A percentile compares a stretch with the other conserved stretches of the same genome.
Conservation (phyloP, 1,140 invertebrate genomes). For the Alviniconcha marisindica region DNA sequence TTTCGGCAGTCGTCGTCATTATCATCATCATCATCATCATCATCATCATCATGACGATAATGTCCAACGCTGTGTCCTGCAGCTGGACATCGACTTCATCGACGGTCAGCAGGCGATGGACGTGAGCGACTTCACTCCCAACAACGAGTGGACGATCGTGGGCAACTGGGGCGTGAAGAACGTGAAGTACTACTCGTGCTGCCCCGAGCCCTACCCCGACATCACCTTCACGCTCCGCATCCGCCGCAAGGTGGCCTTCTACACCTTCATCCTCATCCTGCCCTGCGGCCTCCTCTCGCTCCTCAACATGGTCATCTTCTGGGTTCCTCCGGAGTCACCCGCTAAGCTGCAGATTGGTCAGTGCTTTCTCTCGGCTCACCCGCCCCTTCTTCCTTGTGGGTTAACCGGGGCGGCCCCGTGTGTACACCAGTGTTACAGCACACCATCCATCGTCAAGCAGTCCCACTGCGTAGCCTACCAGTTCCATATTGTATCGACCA, state of each 20-base stretch:
- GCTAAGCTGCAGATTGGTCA: constrained; percentile 76
- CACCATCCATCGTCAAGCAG: background rate
- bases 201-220: constrained; percentile 74
- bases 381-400: background rate
- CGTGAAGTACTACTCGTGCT: constrained; percentile 73
- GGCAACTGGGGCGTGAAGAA: constrained; percentile 61
- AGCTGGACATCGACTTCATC: constrained; percentile 71
- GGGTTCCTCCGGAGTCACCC: constrained; percentile 76
- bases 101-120: constrained; percentile 57
- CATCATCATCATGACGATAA: too few relatives aligned
- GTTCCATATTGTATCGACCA: background rate
- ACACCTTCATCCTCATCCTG: constrained; percentile 75
- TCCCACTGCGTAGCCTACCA: background rate
- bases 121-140: constrained; percentile 70
- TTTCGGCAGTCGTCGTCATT: too few relatives aligned
- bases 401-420: background rate
- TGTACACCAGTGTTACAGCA: background rate
- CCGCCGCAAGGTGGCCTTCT: constrained; percentile 73
- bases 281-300: constrained; percentile 73
- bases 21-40: too few relatives aligned
- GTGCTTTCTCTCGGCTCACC: background rate
- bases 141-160: constrained; percentile 75
- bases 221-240: constrained; percentile 71
- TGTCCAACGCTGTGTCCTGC: too few relatives aligned
- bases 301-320: constrained; percentile 75